Conservation (phyloP, 2,113 vertebrate genomes). For the Lepidothrix coronata region DNA sequence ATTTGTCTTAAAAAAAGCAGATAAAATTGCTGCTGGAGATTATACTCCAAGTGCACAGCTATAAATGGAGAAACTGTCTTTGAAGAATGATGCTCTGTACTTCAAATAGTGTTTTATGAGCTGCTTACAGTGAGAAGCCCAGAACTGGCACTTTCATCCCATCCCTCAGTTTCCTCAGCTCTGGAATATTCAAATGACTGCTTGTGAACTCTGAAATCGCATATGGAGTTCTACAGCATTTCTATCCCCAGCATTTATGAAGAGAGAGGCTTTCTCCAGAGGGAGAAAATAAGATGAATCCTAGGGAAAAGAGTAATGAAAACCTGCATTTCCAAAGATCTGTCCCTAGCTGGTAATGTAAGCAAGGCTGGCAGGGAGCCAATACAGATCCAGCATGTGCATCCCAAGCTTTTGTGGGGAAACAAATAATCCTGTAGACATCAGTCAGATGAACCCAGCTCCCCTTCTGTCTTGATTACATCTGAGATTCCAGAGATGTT, state of each 20-base stretch:
- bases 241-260: neutral
- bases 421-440: neutral
- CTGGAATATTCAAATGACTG: neutral
- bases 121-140: neutral
- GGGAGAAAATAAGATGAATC: neutral
- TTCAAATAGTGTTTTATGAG: constrained; percentile 8
- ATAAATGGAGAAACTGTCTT: neutral
- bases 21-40: neutral
- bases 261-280: neutral
- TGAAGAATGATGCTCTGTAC: constrained; percentile 5
- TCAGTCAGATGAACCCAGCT: neutral
- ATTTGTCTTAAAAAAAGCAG: neutral
- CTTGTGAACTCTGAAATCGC: neutral
- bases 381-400: too few species aligned
- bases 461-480: neutral
- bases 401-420: neutral
- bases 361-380: neutral
- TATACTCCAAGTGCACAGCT: neutral
- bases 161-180: neutral
- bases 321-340: neutral
- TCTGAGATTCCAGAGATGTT: neutral
- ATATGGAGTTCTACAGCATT: neutral
- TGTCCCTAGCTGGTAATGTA: neutral
- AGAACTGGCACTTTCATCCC: neutral
- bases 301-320: neutral